Percentiles rank a stretch among this genome's conserved stretches.
Conservation (phyloP, 1,140 invertebrate species). For the Papilio aristodemus region DNA sequence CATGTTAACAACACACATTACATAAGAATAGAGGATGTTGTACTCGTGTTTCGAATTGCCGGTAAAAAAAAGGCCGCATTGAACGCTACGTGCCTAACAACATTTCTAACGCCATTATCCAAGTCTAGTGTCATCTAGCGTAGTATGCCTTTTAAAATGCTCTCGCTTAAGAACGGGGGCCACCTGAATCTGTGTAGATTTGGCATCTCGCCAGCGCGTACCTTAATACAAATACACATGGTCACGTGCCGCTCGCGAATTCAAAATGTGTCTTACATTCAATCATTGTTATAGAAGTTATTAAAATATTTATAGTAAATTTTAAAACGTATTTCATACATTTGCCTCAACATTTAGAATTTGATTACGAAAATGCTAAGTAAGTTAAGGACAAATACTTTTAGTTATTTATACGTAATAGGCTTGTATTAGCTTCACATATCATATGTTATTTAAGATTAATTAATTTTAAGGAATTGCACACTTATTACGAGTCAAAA, state of each 20-base stretch:
- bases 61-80: constrained; percentile 22
- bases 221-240: constrained; percentile 43
- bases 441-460: too few species aligned
- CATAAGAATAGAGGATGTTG: not conserved
- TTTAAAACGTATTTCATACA: not conserved
- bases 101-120: constrained; percentile 34
- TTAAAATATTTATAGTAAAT: constrained; percentile 32
- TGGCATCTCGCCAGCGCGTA: constrained; percentile 49
- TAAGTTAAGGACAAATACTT: too few species aligned
- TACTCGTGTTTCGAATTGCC: constrained; percentile 11
- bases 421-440: too few species aligned
- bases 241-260: constrained; percentile 1
- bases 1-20: not conserved
- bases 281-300: not conserved
- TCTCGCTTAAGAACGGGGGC: constrained; percentile 44
- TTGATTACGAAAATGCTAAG: too few species aligned
- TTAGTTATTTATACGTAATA: too few species aligned
- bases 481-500: too few species aligned
- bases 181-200: constrained; percentile 46
- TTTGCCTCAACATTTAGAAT: not conserved
- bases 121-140: constrained; percentile 32
- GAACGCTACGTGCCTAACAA: constrained; percentile 32
- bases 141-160: constrained; percentile 47
- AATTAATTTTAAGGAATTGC: too few species aligned
- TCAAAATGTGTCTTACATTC: not conserved